These are phyloP conservation scores for Cecropterus lyciades DNA, from an alignment of 1,140 invertebrate species.

Conservation along the genomic window DNA sequence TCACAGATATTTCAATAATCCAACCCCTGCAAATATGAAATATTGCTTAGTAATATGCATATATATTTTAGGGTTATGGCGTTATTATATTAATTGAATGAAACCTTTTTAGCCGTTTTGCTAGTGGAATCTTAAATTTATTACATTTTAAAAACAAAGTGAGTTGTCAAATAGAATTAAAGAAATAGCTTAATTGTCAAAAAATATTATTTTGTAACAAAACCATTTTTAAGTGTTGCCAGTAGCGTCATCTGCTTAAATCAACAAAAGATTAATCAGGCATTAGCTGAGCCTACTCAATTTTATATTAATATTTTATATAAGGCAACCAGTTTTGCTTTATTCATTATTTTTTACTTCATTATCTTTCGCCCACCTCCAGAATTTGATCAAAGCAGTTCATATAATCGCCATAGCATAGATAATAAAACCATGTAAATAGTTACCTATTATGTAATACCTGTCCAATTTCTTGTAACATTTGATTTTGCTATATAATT, in stretches of 20 bases:
- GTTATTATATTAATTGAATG: background rate
- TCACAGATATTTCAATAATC: background rate
- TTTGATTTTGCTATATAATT: background rate
- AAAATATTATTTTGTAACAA: background rate
- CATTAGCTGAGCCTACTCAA: too few relatives aligned
- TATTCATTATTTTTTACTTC: background rate
- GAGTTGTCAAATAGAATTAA: too few relatives aligned
- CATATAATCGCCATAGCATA: slow-evolving; percentile 28
- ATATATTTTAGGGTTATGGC: background rate
- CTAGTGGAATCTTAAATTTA: too few relatives aligned
- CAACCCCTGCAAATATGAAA: background rate
- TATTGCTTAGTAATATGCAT: background rate
- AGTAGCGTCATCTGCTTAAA: background rate
- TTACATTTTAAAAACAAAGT: too few relatives aligned
- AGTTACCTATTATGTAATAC: slow-evolving; percentile 10
- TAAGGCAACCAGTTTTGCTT: too few relatives aligned
- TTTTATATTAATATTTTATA: too few relatives aligned
- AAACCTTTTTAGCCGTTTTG: background rate
- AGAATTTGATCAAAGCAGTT: background rate
- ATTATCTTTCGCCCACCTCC: background rate
- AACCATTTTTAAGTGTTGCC: slow-evolving; percentile 6
- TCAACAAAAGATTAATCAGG: background rate
- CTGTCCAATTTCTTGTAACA: slow-evolving; percentile 33
- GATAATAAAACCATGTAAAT: slow-evolving; percentile 28
- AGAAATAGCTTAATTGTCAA: background rate